Evolutionary conservation across 1,140 invertebrate genomes (phyloP).

Genomic region (Calliopsis andreniformis): DNA sequence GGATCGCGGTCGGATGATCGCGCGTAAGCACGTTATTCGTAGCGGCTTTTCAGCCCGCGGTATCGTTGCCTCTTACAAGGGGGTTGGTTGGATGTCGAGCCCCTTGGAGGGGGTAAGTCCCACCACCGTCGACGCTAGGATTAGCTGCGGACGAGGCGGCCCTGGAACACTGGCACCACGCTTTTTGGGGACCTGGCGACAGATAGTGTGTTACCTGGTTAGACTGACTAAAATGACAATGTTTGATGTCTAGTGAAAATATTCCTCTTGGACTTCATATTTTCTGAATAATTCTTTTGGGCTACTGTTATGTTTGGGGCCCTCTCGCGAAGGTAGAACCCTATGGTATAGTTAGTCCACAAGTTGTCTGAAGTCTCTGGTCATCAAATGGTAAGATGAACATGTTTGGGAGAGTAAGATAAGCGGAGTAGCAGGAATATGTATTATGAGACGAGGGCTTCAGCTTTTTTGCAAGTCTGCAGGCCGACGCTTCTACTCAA

Average conservation of each 20-base stretch:
- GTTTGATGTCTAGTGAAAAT: slow-evolving; percentile 12
- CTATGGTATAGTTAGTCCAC: too few species aligned
- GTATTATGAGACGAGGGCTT: too few species aligned
- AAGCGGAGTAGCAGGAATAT: too few species aligned
- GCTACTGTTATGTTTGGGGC: too few species aligned
- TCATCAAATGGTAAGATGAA: too few species aligned
- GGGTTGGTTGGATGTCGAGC: slow-evolving; percentile 14
- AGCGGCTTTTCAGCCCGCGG: slow-evolving; percentile 73
- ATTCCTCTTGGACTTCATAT: too few species aligned
- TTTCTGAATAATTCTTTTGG: too few species aligned
- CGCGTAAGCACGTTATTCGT: slow-evolving; percentile 81
- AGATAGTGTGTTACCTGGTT: slow-evolving; percentile 31
- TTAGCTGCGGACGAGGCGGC: slow-evolving; percentile 45
- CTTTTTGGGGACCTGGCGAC: slow-evolving; percentile 49
- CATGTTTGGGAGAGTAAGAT: too few species aligned
- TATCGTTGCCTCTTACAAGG: slow-evolving; percentile 72
- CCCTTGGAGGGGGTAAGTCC: slow-evolving; percentile 52
- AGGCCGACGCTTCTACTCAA: too few species aligned
- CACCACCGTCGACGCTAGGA: slow-evolving; percentile 47
- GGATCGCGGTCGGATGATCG: slow-evolving; percentile 77
- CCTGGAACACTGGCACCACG: neutral
- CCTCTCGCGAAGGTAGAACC: too few species aligned
- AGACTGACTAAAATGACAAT: slow-evolving; percentile 20
- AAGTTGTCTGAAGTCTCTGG: too few species aligned
- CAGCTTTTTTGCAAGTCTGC: too few species aligned